These are phyloP conservation scores for Oreonectes daqikongensis DNA, from an alignment of 2,797 vertebrate genomes.

Conservation along the genomic window DNA sequence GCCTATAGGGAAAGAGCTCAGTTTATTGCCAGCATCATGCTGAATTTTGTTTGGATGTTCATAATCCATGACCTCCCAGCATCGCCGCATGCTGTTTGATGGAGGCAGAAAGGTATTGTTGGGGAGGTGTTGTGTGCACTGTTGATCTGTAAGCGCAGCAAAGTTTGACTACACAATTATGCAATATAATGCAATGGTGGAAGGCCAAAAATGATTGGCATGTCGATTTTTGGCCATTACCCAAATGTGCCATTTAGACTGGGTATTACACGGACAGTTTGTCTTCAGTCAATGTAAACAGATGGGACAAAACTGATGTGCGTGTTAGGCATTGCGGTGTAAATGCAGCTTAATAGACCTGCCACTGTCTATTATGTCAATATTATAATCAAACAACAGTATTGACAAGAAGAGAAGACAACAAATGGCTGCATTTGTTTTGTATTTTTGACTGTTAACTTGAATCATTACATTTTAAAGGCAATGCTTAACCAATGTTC, in stretches of 20 bases:
- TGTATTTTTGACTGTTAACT: neutral
- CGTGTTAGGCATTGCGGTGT: neutral
- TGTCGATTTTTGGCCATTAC: neutral
- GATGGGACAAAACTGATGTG: neutral
- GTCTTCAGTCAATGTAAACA: neutral
- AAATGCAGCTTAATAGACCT: neutral
- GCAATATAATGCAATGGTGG: neutral
- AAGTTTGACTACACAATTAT: neutral
- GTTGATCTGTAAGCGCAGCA: neutral
- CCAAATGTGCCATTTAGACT: neutral
- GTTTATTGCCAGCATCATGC: constrained; percentile 44
- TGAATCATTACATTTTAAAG: no score
- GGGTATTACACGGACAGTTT: neutral
- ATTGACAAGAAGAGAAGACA: neutral
- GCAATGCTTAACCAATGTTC: no score
- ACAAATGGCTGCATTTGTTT: neutral
- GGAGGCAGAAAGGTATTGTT: constrained; percentile 28
- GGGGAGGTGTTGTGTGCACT: neutral
- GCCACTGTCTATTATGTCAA: neutral
- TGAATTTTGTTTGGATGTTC: constrained; percentile 49
- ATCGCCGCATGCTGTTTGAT: constrained; percentile 49
- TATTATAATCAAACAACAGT: neutral
- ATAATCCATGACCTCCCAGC: constrained; percentile 55
- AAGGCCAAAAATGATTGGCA: neutral
- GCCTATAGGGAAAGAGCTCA: constrained; percentile 47